Evolutionary conservation across 2,888 invertebrate species (phyloP), one percentile per base, ranked within the genome.

Genomic region (Nysson spinosus): DNA sequence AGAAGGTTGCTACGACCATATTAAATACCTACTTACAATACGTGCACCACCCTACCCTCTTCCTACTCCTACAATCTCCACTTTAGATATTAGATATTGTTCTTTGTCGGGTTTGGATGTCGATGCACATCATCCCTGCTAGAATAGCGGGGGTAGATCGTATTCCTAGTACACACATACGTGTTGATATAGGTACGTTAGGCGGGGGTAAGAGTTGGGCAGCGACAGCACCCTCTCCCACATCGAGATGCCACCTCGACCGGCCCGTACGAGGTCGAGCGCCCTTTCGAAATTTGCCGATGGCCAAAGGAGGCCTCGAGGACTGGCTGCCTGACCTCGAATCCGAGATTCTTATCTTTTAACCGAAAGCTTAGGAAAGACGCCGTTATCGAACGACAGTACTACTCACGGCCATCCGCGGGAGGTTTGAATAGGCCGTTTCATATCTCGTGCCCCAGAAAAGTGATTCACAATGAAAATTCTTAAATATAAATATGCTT

Each of bases 271-370:
- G 76, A 75, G 72, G 76, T 75, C 75, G 75, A 75, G 75, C 75
- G 75, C 66, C 75, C 75, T 75, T 76, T 72, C 73, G 76, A 75
- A 75, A 75, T 75, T 76, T 75, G 69, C 67, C 75, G 76, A 75
- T 72, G 73, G 75, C 65, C 75, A 75, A 71, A 75, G 75, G 58
- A 73, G 67, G 63, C 70, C 67, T 72, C 70, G 76, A 75, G 67
- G 56, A 72, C 72, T 58, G 72, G 72, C 72, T 66, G 69, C 60
- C 60, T 72, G 75, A 69, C 74, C 75, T 75, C 74, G 72, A 75
- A 75, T 75, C 72, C 69, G 61, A 75, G 74, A 75, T 75, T 72
- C 75, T 75, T 75, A 75, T 75, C 74, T 72, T 65, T 69, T 69
- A 75, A 75, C 75, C 75, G 58, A 75, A 72, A 70, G 60, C 70